These are phyloP conservation scores for Thalassoma bifasciatum DNA, from an alignment of 2,113 vertebrate species.

Conservation along the genomic window DNA sequence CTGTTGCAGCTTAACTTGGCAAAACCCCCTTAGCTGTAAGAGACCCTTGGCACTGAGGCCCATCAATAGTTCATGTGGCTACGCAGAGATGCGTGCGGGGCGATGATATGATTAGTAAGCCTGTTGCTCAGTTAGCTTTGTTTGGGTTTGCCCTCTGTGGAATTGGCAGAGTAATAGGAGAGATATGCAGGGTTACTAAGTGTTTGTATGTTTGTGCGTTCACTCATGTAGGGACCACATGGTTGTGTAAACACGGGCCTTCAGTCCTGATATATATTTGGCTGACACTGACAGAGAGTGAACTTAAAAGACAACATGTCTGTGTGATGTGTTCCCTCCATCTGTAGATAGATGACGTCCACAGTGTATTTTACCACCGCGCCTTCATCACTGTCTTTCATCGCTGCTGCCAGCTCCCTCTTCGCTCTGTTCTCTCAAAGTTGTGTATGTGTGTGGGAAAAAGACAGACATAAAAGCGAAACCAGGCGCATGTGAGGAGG, in stretches of 20 bases:
- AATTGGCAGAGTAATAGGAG: conserved; percentile 14
- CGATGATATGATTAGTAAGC: conserved; percentile 42
- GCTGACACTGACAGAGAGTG: conserved; percentile 52
- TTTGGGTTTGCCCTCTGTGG: conserved; percentile 29
- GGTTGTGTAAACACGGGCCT: background rate
- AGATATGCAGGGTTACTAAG: conserved; percentile 3
- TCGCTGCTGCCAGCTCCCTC: conserved; percentile 48
- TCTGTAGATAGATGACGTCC: conserved; percentile 63
- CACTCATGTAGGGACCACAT: conserved; percentile 30
- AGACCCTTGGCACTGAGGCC: conserved; percentile 29
- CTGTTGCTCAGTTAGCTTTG: conserved; percentile 12
- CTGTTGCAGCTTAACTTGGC: conserved; percentile 1
- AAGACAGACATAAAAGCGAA: conserved; percentile 55
- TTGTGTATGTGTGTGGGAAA: conserved; percentile 27
- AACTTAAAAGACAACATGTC: conserved; percentile 58
- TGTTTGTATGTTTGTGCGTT: conserved; percentile 12
- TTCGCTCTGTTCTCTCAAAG: conserved; percentile 59
- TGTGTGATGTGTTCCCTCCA: conserved; percentile 65
- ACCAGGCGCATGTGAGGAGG: conserved; percentile 19
- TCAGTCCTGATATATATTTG: conserved; percentile 46
- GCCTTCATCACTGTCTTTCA: conserved; percentile 74
- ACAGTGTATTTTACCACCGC: conserved; percentile 57
- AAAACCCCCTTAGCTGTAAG: conserved; percentile 21
- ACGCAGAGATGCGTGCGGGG: conserved; percentile 28
- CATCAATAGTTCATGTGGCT: conserved; percentile 41